Evolutionary conservation across 2,888 invertebrate genomes (phyloP).

Genomic region (Chrysina gloriosa): DNA sequence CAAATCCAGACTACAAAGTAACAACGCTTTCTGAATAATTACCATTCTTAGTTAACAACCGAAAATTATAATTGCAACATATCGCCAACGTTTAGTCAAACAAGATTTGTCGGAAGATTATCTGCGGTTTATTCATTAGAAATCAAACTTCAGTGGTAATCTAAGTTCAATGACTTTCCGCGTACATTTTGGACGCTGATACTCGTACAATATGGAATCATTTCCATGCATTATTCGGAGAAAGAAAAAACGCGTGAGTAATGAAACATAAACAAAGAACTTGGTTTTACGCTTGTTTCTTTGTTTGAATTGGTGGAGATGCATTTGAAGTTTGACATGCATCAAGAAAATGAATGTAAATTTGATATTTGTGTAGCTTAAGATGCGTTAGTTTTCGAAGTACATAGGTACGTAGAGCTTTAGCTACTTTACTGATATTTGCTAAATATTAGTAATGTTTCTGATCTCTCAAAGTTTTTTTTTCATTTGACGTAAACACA

Average conservation of each 20-base stretch:
- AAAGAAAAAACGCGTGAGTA: not conserved
- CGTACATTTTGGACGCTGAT: not conserved
- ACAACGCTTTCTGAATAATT: not conserved
- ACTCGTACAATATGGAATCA: not conserved
- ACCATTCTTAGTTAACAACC: not conserved
- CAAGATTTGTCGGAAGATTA: conserved; percentile 8
- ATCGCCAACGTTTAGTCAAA: not conserved
- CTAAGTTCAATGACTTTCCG: conserved; percentile 19
- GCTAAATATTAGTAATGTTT: no score
- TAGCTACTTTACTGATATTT: no score
- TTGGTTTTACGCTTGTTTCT: not conserved
- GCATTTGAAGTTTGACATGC: no score
- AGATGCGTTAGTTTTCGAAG: no score
- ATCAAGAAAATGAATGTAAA: no score
- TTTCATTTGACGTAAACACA: no score
- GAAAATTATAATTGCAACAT: not conserved
- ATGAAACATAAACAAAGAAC: not conserved
- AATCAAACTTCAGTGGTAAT: conserved; percentile 11
- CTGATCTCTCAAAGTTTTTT: no score
- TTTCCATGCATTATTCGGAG: not conserved
- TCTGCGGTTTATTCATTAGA: conserved; percentile 30
- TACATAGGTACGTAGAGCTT: no score
- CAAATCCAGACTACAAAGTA: no score
- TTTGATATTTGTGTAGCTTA: no score
- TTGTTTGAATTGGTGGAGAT: no score